Evolutionary conservation across 2,888 invertebrate genomes (phyloP), one percentile per base, ranked within the genome.

Genomic region (Emmelina monodactyla): DNA sequence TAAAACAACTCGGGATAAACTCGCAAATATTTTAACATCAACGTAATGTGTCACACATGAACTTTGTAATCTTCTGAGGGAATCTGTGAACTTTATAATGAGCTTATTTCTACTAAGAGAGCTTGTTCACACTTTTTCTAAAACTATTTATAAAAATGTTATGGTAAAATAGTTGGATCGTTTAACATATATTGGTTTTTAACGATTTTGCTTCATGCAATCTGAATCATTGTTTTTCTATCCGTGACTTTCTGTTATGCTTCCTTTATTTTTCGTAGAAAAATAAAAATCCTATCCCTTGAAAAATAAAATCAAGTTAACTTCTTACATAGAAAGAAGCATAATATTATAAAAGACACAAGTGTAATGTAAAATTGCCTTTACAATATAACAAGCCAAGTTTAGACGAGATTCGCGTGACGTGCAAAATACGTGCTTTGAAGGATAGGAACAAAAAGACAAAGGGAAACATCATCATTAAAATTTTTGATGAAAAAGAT

Each of bases 71-170:
- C 43, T 41, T 34, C 32, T 40, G 35, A 31, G 36, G 41, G 36
- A 45, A 50, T 47, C 46, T 41, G 34, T 38, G 33, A 38, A 37
- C 36, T 37, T 44, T 33, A 42, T 43, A 45, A 44, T 41, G 42
- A 47, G 47, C 46, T 44, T 35, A 45, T 44, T 46, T 29, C 22
- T 19, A 34, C 13, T n/a, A n/a, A n/a, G n/a, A n/a, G n/a, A n/a
- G n/a, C n/a, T n/a, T n/a, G n/a, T n/a, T n/a, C n/a, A n/a, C n/a
- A n/a, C n/a, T n/a, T n/a, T n/a, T n/a, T n/a, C n/a, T n/a, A n/a
- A n/a, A n/a, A n/a, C n/a, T n/a, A n/a, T n/a, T n/a, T n/a, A n/a
- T n/a, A n/a, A n/a, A n/a, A n/a, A n/a, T n/a, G n/a, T n/a, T n/a
- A n/a, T n/a, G n/a, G n/a, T n/a, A n/a, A n/a, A n/a, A n/a, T n/a